Evolutionary conservation across 1,140 invertebrate genomes (phyloP).

Genomic region (Caenorhabditis tropicalis): DNA sequence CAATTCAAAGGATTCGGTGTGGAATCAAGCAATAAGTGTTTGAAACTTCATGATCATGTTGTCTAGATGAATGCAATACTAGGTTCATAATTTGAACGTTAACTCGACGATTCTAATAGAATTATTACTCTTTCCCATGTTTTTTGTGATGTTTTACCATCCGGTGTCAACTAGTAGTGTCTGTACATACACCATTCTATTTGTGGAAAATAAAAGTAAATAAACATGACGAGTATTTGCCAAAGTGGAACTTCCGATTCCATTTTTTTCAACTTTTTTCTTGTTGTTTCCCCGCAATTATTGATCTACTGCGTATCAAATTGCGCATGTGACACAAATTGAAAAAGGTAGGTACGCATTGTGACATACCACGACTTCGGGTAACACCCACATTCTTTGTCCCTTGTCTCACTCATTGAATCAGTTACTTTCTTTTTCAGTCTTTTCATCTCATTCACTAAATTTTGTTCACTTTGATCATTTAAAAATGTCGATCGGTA

Average conservation of each 20-base stretch:
- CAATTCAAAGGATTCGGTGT: slow-evolving; percentile 55
- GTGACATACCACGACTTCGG: slow-evolving; percentile 23
- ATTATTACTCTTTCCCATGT: not conserved
- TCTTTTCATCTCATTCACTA: too few species aligned
- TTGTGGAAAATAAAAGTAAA: slow-evolving; percentile 16
- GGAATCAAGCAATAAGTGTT: slow-evolving; percentile 39
- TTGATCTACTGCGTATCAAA: slow-evolving; percentile 34
- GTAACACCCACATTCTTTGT: slow-evolving; percentile 37
- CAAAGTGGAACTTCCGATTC: not conserved
- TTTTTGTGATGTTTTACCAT: not conserved
- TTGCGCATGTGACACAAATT: slow-evolving; percentile 3
- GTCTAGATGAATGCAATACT: not conserved
- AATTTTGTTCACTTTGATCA: not conserved
- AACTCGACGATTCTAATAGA: not conserved
- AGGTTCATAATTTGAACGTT: not conserved
- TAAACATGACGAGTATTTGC: not conserved
- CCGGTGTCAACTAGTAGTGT: not conserved
- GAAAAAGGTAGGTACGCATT: not conserved
- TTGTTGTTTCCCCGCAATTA: not conserved
- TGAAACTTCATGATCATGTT: slow-evolving; percentile 45
- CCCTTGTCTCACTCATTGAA: not conserved
- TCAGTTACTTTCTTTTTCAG: not conserved
- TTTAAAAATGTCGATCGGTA: slow-evolving; percentile 14
- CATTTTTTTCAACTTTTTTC: not conserved
- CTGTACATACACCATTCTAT: slow-evolving; percentile 30